Evolutionary conservation across 2,113 vertebrate genomes (phyloP).

Genomic region (Perognathus longimembris): DNA sequence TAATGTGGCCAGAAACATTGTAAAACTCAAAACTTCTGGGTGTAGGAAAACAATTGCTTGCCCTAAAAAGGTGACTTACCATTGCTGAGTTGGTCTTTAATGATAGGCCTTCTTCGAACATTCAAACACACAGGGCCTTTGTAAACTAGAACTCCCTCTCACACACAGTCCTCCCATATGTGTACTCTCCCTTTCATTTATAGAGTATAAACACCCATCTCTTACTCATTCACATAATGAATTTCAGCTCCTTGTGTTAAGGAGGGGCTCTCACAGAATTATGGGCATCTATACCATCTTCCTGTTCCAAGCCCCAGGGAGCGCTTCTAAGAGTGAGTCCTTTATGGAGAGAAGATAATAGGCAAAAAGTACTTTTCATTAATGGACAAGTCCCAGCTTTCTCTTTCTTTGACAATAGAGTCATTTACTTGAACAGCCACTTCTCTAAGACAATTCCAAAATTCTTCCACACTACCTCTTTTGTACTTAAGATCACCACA

Average conservation of each 20-base stretch:
- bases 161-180: background rate
- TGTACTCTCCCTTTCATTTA: conserved; percentile 46
- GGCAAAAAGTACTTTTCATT: background rate
- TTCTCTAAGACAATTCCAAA: background rate
- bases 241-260: conserved; percentile 29
- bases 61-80: conserved; percentile 24
- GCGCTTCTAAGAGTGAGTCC: background rate
- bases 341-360: conserved; percentile 24
- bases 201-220: conserved; percentile 32
- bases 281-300: background rate
- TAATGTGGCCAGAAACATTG: background rate
- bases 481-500: background rate
- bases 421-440: background rate
- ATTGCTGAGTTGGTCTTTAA: background rate
- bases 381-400: background rate
- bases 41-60: conserved; percentile 12
- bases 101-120: conserved; percentile 28
- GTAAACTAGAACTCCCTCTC: background rate
- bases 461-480: background rate
- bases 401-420: background rate
- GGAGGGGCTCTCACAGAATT: background rate
- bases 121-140: conserved; percentile 58
- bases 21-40: background rate
- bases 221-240: conserved; percentile 48
- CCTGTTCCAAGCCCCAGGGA: background rate